Conservation (phyloP, 2,113 vertebrate species). For the Phrynosoma platyrhinos region DNA sequence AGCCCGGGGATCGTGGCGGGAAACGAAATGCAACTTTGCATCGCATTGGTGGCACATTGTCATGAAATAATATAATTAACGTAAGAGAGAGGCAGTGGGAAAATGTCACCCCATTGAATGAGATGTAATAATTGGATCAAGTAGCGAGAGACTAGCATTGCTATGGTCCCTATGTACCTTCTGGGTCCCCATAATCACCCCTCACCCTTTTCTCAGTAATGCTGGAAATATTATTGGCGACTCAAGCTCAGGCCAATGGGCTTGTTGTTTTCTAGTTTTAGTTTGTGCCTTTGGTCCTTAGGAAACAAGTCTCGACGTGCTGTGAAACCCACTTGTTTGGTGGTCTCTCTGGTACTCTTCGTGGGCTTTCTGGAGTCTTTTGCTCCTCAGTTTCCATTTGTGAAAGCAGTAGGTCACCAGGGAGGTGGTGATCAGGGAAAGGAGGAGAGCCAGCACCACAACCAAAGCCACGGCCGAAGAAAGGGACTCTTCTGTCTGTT, state of each 20-base stretch:
- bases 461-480: conserved; percentile 77
- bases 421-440: conserved; percentile 73
- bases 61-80: conserved; percentile 53
- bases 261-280: background rate
- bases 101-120: conserved; percentile 57
- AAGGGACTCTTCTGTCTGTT: conserved; percentile 68
- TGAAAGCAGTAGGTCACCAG: conserved; percentile 80
- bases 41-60: conserved; percentile 8
- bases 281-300: conserved; percentile 19
- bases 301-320: conserved; percentile 60
- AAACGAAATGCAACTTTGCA: conserved; percentile 45
- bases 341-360: conserved; percentile 81
- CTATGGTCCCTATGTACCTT: background rate
- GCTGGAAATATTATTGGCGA: background rate
- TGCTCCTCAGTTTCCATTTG: conserved; percentile 76
- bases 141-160: conserved; percentile 4
- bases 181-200: background rate
- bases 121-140: conserved; percentile 59
- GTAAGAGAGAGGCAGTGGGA: conserved; percentile 60
- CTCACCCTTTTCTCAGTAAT: background rate
- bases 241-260: background rate
- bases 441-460: conserved; percentile 72
- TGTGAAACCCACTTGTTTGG: conserved; percentile 68
- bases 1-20: rapidly evolving
- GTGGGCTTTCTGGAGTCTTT: conserved; percentile 77